These are phyloP conservation scores for Pocillopora meandrina DNA, from an alignment of 92 coral and sea anemone genomes.

Conservation along the genomic window DNA sequence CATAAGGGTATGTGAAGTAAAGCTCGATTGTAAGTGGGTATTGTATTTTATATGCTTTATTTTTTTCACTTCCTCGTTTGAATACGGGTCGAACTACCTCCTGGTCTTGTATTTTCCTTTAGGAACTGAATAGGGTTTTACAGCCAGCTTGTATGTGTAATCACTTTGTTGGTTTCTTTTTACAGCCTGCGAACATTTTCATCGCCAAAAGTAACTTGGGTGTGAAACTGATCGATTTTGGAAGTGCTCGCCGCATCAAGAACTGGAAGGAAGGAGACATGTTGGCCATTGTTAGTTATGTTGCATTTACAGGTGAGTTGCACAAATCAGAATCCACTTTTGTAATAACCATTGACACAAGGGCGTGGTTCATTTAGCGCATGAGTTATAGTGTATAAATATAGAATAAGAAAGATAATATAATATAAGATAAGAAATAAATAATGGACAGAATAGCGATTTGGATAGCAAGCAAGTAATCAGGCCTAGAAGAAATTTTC, in stretches of 20 bases:
- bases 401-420: too few species aligned
- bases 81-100: too few species aligned
- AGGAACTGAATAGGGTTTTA: too few species aligned
- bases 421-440: too few species aligned
- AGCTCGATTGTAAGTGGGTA: not conserved
- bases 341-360: too few species aligned
- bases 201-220: constrained; percentile 58
- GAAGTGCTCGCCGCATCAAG: constrained; percentile 80
- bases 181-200: constrained; percentile 91
- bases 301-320: constrained; percentile 84
- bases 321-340: too few species aligned
- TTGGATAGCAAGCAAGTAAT: too few species aligned
- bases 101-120: too few species aligned
- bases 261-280: constrained; percentile 89
- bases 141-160: not conserved
- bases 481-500: too few species aligned
- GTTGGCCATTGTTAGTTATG: constrained; percentile 83
- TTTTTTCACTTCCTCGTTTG: not conserved
- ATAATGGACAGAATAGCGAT: too few species aligned
- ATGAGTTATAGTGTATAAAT: too few species aligned
- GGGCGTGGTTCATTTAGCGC: too few species aligned
- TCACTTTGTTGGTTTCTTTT: not conserved
- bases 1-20: constrained; percentile 71
- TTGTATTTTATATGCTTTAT: not conserved
- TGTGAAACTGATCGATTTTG: constrained; percentile 89